These are phyloP conservation scores for Caenorhabditis japonica DNA, from an alignment of 2,888 invertebrate genomes.

Conservation along the genomic window DNA sequence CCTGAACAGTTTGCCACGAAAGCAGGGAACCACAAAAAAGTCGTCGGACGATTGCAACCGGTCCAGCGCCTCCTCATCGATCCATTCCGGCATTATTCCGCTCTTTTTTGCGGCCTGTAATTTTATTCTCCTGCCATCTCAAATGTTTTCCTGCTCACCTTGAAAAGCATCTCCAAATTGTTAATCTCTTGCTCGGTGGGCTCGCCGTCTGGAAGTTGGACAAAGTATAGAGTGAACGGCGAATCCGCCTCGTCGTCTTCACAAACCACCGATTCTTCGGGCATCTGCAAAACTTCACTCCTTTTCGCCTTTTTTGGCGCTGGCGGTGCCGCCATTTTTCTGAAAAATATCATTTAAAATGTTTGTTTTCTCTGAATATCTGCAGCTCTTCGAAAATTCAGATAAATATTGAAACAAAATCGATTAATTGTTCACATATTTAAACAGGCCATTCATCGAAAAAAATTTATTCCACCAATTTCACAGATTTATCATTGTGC, in stretches of 20 bases:
- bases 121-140: neutral
- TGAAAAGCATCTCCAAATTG: slow-evolving; percentile 3
- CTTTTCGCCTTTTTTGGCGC: slow-evolving; percentile 46
- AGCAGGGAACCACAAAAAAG: slow-evolving; percentile 52
- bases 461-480: neutral
- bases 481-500: slow-evolving; percentile 1
- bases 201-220: slow-evolving; percentile 10
- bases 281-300: slow-evolving; percentile 30
- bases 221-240: slow-evolving; percentile 36
- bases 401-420: no score
- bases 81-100: slow-evolving; percentile 52
- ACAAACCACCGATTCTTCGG: slow-evolving; percentile 40
- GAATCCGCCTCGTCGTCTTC: slow-evolving; percentile 45
- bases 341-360: slow-evolving; percentile 1
- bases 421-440: no score
- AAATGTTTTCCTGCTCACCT: slow-evolving; percentile 1
- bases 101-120: slow-evolving; percentile 21
- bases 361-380: slow-evolving; percentile 1
- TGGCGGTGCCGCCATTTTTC: slow-evolving; percentile 21
- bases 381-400: neutral
- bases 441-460: no score
- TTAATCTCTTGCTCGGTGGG: slow-evolving; percentile 7
- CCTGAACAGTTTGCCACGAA: slow-evolving; percentile 45
- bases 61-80: slow-evolving; percentile 23
- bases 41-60: slow-evolving; percentile 25